phyloP scores from a whole-genome alignment of 2,888 invertebrate genomes.

The Isotomurus palustris region DNA sequence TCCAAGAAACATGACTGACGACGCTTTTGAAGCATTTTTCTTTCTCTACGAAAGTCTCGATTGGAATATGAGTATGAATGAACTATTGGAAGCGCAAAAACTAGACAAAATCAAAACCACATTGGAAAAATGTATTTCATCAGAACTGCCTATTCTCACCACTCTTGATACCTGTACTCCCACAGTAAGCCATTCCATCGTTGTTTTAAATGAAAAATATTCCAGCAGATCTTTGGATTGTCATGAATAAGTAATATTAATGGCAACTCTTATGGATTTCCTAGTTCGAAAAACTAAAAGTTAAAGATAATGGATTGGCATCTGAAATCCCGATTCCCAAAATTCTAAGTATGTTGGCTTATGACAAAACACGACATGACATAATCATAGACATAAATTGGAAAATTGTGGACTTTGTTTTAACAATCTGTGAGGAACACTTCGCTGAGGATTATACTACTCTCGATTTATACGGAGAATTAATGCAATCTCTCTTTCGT shows the following conservation, averaged over 20 bases:
- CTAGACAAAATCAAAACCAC: background rate
- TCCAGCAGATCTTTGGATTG: background rate
- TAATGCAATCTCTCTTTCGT: conserved; percentile 18
- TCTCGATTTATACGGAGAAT: conserved; percentile 16
- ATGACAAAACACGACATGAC: background rate
- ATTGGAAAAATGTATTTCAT: background rate
- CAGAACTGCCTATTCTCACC: no score
- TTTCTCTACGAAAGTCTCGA: conserved; percentile 21
- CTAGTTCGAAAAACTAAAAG: background rate
- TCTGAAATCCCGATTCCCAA: background rate
- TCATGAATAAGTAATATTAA: background rate
- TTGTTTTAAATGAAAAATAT: conserved; percentile 1
- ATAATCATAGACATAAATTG: conserved; percentile 24
- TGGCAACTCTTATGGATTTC: no score
- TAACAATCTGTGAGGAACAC: conserved; percentile 21
- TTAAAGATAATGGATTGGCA: background rate
- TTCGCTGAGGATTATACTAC: conserved; percentile 21
- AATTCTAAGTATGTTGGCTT: background rate
- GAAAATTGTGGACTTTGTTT: conserved; percentile 22
- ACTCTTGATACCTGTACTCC: no score
- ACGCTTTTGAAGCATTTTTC: conserved; percentile 20
- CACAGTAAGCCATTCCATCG: background rate
- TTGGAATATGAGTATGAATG: background rate
- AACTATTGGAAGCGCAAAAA: background rate
- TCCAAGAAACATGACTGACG: conserved; percentile 16